Conservation (phyloP, 2,113 vertebrate genomes). For the Rhipidura dahli region DNA sequence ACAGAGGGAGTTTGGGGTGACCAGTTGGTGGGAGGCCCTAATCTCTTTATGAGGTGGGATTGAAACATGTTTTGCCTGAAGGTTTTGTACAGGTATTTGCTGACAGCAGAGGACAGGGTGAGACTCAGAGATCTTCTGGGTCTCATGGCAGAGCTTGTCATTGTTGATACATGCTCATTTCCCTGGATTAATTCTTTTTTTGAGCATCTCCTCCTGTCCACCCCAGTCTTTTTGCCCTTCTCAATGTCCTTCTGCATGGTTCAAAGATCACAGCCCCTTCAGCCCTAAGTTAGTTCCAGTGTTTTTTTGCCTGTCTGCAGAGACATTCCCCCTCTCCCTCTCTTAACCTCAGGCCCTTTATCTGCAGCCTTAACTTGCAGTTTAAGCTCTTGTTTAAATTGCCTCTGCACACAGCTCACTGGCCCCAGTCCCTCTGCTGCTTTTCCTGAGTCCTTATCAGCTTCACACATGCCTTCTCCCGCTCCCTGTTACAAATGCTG, state of each 20-base stretch:
- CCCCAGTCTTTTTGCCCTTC: background rate
- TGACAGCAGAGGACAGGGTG: background rate
- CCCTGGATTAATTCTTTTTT: background rate
- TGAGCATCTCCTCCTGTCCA: background rate
- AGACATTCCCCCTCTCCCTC: fast-evolving
- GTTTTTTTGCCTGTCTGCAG: background rate
- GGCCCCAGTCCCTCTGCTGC: background rate
- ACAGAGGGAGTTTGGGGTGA: background rate
- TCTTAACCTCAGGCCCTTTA: background rate
- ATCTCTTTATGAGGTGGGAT: background rate
- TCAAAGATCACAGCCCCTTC: background rate
- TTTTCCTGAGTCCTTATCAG: background rate
- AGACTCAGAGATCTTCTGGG: background rate
- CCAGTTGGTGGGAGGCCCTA: background rate
- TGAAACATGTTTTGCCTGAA: background rate
- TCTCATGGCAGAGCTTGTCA: background rate
- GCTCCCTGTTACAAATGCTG: background rate
- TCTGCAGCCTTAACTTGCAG: background rate
- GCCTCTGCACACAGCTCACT: background rate
- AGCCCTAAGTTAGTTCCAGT: background rate
- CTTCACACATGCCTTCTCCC: background rate
- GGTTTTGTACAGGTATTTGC: background rate
- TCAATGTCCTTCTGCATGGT: background rate
- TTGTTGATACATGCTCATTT: background rate
- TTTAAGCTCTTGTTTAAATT: background rate